A percentile compares a stretch with the other conserved stretches of the same genome.
Conservation (phyloP, 2,888 invertebrate species). For the Balanococcus diminutus region DNA sequence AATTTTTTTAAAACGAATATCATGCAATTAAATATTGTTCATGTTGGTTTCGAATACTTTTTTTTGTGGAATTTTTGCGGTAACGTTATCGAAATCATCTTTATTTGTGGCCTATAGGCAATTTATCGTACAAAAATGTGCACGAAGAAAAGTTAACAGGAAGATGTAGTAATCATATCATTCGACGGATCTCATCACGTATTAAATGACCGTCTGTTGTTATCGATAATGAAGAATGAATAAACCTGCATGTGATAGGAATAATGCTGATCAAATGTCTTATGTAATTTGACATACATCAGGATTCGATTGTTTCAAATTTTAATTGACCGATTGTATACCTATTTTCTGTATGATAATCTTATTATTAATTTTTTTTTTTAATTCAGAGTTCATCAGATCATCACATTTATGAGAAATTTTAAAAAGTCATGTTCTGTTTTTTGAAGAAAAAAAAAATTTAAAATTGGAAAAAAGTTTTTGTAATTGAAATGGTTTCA, state of each 20-base stretch:
- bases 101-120: background rate
- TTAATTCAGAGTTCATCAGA: no score
- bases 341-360: no score
- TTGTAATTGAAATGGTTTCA: no score
- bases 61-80: background rate
- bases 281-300: background rate
- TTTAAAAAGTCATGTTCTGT: no score
- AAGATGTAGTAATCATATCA: background rate
- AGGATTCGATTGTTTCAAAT: background rate
- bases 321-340: background rate
- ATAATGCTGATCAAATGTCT: background rate
- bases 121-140: background rate
- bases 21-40: background rate
- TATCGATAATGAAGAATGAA: background rate
- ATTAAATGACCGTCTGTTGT: background rate
- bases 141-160: background rate
- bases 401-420: no score
- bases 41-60: background rate
- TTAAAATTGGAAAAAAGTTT: no score
- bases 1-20: background rate
- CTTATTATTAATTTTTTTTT: no score
- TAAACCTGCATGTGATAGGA: background rate
- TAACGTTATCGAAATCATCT: background rate
- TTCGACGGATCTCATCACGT: background rate
- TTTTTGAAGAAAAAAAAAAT: no score